These are phyloP conservation scores for Thalpophila matura DNA, from an alignment of 2,888 invertebrate genomes.

Conservation along the genomic window DNA sequence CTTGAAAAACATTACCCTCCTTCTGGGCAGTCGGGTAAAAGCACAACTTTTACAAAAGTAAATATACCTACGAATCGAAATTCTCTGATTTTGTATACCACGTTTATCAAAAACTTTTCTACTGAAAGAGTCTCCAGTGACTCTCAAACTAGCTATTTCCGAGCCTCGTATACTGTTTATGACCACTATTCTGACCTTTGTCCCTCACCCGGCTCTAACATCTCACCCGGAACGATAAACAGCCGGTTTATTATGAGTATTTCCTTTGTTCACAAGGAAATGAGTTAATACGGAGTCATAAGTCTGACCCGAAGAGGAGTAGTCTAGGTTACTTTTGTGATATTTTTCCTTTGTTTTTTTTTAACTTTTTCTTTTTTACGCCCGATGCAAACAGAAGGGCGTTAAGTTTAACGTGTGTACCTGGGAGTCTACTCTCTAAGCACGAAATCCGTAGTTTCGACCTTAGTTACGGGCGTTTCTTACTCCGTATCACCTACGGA, in stretches of 20 bases:
- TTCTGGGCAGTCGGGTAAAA: too few species aligned
- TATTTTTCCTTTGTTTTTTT: background rate
- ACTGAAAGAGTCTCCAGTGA: constrained; percentile 2
- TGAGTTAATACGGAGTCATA: constrained; percentile 27
- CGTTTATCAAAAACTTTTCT: constrained; percentile 16
- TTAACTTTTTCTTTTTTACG: background rate
- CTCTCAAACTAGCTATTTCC: constrained; percentile 22
- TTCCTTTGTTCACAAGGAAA: constrained; percentile 35
- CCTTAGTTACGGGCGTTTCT: too few species aligned
- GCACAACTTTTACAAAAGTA: background rate
- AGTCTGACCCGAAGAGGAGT: constrained; percentile 2
- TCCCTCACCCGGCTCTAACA: constrained; percentile 35
- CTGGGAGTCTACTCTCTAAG: too few species aligned
- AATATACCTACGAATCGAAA: background rate
- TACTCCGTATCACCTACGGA: too few species aligned
- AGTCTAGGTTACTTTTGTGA: background rate
- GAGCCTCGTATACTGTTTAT: constrained; percentile 39
- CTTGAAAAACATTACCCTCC: too few species aligned
- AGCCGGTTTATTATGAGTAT: constrained; percentile 36
- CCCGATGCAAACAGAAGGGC: too few species aligned
- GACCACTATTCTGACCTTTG: constrained; percentile 42
- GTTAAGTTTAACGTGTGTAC: too few species aligned
- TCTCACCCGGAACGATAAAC: constrained; percentile 54
- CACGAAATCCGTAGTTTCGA: too few species aligned
- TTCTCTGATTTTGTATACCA: background rate